Conservation (phyloP, 2,888 invertebrate species). For the Fragum sueziense region DNA sequence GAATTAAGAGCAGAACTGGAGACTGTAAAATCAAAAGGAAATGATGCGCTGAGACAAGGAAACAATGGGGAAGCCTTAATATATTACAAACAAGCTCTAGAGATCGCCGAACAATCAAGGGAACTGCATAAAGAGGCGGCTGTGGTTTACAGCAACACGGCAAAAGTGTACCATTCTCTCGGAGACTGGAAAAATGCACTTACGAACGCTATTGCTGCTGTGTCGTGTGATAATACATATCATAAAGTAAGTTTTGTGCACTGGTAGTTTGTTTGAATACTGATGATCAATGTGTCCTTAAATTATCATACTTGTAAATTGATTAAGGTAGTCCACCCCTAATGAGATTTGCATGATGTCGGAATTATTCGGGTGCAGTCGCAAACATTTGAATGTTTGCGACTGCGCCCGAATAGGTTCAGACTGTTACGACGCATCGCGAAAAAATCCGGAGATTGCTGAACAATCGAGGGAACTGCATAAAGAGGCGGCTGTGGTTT, state of each 20-base stretch:
- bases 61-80: slow-evolving; percentile 49
- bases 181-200: slow-evolving; percentile 47
- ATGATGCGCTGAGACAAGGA: slow-evolving; percentile 48
- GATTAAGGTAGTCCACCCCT: too few species aligned
- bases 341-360: too few species aligned
- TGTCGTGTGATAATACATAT: slow-evolving; percentile 54
- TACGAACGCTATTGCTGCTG: slow-evolving; percentile 56
- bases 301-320: too few species aligned
- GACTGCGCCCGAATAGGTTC: too few species aligned
- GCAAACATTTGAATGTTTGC: too few species aligned
- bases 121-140: slow-evolving; percentile 60
- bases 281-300: too few species aligned
- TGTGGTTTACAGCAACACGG: slow-evolving; percentile 64
- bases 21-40: slow-evolving; percentile 58
- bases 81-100: slow-evolving; percentile 60
- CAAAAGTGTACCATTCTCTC: slow-evolving; percentile 54
- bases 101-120: slow-evolving; percentile 42
- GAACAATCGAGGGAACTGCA: slow-evolving; percentile 45
- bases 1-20: slow-evolving; percentile 50
- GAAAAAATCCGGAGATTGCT: slow-evolving; percentile 47
- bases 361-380: too few species aligned
- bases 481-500: slow-evolving; percentile 62
- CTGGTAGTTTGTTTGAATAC: too few species aligned
- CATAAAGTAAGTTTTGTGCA: slow-evolving; percentile 52
- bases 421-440: too few species aligned